Evolutionary conservation across 2,888 invertebrate species (phyloP), one percentile per base, ranked within the genome.

Genomic region (Cistogaster globosa): DNA sequence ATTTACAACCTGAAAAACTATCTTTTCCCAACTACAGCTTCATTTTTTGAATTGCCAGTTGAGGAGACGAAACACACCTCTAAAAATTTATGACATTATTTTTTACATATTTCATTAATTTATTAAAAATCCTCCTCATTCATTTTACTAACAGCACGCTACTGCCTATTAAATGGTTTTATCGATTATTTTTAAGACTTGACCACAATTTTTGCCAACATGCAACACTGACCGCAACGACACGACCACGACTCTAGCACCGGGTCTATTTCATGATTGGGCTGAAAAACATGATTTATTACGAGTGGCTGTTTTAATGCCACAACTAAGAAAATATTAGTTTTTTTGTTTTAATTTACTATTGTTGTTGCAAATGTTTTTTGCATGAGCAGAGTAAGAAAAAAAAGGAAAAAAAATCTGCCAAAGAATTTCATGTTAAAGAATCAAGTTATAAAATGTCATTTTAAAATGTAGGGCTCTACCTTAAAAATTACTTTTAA

Each of bases 231-330:
- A 67, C 76, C 76, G 72, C 72, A 77, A 18, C 76, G 60, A 82
- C 82, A 75, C 63, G 84, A 76, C 72, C 75, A 83, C 78, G 80
- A 80, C 12, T 78, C 45, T 20, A 67, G 80, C 83, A 83, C 42
- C 82, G 76, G 76, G 69, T 82, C 65, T 65, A 53, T 65, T 69
- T 71, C 82, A 71, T 76, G 82, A 42, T 65, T 58, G 62, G 65
- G 65, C 55, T 58, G 32, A 45, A 45, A 53, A 32, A 45, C 75
- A 74, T 69, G 77, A 81, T 74, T 74, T 36, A n/a, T 26, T 62
- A 4, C 18, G 9, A 3, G 32, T 63, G 12, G 38, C 18, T 58
- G 65, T 48, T 32, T 58, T 60, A 63, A 68, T 65, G 57, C 63
- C 51, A 68, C 69, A 80, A 68, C 62, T 53, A 57, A 4, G 60